Evolutionary conservation across 1,140 invertebrate species (phyloP).

Genomic region (Zophobas atratus): DNA sequence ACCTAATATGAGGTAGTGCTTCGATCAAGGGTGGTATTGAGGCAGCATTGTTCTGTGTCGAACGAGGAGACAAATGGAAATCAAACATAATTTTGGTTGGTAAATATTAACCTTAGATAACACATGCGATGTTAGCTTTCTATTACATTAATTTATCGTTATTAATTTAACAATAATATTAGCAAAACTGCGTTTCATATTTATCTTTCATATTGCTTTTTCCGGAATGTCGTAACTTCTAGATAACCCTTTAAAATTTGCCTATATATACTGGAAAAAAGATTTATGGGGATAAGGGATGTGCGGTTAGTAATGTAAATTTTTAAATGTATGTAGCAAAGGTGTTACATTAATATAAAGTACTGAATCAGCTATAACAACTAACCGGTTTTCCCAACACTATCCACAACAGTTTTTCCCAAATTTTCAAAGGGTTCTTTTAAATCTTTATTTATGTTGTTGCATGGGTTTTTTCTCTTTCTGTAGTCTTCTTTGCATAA

Average conservation of each 20-base stretch:
- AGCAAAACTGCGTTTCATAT: conserved; percentile 22
- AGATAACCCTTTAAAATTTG: not conserved
- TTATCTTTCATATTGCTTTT: not conserved
- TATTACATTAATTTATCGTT: conserved; percentile 28
- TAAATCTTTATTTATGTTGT: no score
- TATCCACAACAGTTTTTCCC: no score
- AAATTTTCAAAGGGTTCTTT: no score
- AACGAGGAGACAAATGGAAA: conserved; percentile 38
- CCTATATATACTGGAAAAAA: not conserved
- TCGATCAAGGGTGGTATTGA: conserved; percentile 1
- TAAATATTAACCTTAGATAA: conserved; percentile 41
- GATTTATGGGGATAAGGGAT: no score
- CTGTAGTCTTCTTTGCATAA: no score
- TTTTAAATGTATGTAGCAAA: no score
- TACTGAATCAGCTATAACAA: no score
- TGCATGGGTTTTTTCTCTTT: no score
- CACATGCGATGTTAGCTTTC: conserved; percentile 29
- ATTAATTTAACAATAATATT: conserved; percentile 37
- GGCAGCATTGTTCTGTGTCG: conserved; percentile 12
- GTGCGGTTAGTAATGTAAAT: no score
- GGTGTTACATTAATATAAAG: no score
- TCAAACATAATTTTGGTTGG: conserved; percentile 31
- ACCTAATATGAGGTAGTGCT: not conserved
- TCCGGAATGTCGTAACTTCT: not conserved
- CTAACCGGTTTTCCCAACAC: no score